Conservation (phyloP, 2,797 vertebrate genomes). For the Acomys russatus region DNA sequence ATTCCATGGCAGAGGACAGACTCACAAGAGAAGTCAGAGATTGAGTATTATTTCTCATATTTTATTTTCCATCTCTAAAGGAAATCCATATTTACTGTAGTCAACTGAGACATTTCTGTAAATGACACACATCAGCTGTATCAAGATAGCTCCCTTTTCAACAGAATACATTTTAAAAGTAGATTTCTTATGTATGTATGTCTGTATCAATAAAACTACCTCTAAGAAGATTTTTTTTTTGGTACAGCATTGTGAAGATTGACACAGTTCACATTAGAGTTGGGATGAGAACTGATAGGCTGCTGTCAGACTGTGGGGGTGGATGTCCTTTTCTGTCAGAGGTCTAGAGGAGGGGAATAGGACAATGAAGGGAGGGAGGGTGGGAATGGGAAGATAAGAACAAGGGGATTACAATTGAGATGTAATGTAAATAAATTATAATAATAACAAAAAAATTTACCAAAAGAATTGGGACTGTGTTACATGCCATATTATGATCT, state of each 20-base stretch:
- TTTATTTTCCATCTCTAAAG: constrained; percentile 42
- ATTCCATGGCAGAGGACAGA: background rate
- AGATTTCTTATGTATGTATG: background rate
- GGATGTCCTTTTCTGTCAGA: too few relatives aligned
- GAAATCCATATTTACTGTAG: background rate
- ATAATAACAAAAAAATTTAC: too few relatives aligned
- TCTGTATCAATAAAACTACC: background rate
- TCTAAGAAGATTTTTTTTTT: constrained; percentile 59
- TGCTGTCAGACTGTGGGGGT: too few relatives aligned
- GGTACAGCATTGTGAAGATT: background rate
- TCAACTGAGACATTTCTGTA: background rate
- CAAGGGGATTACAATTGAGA: too few relatives aligned
- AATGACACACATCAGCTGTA: background rate
- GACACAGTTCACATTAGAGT: constrained; percentile 36
- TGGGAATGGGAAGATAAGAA: too few relatives aligned
- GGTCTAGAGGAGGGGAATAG: too few relatives aligned
- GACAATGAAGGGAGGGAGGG: too few relatives aligned
- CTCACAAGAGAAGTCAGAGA: constrained; percentile 20
- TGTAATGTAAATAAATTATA: too few relatives aligned
- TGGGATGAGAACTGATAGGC: too few relatives aligned
- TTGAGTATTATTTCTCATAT: constrained; percentile 24
- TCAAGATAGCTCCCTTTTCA: background rate
- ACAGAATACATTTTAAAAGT: background rate
- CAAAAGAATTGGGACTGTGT: background rate
- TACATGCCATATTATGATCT: constrained; percentile 27